phyloP scores from a whole-genome alignment of 2,888 invertebrate genomes.

The Stramonita haemastoma region DNA sequence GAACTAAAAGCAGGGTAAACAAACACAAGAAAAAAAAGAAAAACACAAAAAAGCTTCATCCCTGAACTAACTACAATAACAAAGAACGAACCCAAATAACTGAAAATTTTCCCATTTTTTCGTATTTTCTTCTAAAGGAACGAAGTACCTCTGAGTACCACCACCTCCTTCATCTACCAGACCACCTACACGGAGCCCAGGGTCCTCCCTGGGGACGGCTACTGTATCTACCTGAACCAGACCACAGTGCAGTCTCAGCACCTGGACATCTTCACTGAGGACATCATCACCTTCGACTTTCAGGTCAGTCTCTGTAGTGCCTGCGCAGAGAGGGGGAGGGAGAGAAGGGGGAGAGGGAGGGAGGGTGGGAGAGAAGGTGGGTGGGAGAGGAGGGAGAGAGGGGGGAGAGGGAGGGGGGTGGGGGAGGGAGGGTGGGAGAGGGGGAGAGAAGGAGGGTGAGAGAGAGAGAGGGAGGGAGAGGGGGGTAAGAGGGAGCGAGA shows the following conservation, averaged over 20 bases:
- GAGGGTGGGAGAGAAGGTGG: neutral
- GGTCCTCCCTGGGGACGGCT: conserved; percentile 1
- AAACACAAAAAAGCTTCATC: too few species aligned
- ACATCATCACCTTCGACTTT: conserved; percentile 23
- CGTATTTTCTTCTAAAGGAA: neutral
- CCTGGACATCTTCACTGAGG: conserved; percentile 23
- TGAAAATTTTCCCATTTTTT: too few species aligned
- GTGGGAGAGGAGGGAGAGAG: neutral
- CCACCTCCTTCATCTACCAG: conserved; percentile 16
- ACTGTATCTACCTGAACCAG: neutral
- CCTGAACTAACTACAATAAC: too few species aligned
- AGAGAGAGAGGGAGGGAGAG: neutral
- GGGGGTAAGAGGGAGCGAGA: neutral
- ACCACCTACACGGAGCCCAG: conserved; percentile 20
- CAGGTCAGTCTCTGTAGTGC: neutral
- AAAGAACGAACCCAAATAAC: too few species aligned
- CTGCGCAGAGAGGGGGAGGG: neutral
- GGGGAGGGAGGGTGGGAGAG: neutral
- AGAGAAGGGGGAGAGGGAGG: neutral
- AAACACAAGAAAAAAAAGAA: too few species aligned
- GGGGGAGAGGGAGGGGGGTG: neutral
- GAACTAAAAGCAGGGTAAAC: too few species aligned
- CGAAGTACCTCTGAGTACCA: neutral
- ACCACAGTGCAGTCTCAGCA: conserved; percentile 11
- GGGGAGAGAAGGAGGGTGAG: conserved; percentile 7